Conservation (phyloP, 2,888 invertebrate genomes). For the Diaprepes abbreviatus region DNA sequence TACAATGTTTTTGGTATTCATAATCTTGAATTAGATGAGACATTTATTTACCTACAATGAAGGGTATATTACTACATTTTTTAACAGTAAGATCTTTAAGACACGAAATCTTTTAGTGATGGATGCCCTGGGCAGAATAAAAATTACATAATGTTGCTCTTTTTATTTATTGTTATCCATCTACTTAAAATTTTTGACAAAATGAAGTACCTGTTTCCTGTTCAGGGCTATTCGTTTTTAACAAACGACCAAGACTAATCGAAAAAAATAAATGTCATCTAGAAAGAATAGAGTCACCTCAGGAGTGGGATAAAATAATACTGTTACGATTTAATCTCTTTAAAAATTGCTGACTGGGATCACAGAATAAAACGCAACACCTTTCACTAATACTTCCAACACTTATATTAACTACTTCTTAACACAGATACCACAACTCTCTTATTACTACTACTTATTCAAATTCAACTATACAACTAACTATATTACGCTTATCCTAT, state of each 20-base stretch:
- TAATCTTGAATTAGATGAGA: conserved; percentile 44
- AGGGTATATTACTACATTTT: conserved; percentile 44
- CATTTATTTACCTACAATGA: conserved; percentile 43
- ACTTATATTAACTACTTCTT: no score
- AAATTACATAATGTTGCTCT: conserved; percentile 40
- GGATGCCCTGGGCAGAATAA: conserved; percentile 49
- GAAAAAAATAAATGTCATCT: conserved; percentile 15
- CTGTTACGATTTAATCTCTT: no score
- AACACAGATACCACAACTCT: no score
- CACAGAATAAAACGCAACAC: no score
- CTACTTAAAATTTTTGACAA: conserved; percentile 34
- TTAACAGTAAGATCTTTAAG: no score
- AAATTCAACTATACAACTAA: no score
- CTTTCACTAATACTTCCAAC: no score
- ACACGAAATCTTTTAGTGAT: conserved; percentile 28
- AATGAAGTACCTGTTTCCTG: conserved; percentile 39
- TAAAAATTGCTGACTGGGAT: no score
- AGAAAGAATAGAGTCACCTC: conserved; percentile 17
- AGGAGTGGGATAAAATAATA: conserved; percentile 21
- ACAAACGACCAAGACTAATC: conserved; percentile 21
- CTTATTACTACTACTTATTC: no score
- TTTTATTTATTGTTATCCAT: conserved; percentile 16
- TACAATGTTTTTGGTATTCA: conserved; percentile 50
- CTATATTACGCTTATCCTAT: no score
- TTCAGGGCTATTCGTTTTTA: conserved; percentile 33